A percentile compares a stretch with the other conserved stretches of the same genome.
These are phyloP conservation scores for Rhabdornis inornatus DNA, from an alignment of 2,113 vertebrate species.

Conservation along the genomic window DNA sequence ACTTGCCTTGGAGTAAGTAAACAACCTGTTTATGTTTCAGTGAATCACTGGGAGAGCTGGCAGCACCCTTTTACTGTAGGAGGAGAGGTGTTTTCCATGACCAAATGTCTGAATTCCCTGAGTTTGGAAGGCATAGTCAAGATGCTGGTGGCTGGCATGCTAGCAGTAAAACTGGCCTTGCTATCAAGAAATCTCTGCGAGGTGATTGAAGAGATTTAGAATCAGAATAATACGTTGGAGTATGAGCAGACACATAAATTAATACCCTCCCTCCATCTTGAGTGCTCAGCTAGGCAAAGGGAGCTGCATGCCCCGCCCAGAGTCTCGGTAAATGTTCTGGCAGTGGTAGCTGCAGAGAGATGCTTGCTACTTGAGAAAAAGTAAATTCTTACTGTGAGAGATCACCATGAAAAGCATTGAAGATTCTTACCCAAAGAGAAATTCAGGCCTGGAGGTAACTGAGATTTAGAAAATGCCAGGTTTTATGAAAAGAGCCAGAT, in stretches of 20 bases:
- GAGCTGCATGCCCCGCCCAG: neutral
- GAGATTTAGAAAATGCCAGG: neutral
- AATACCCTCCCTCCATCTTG: neutral
- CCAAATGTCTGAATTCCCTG: neutral
- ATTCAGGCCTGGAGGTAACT: neutral
- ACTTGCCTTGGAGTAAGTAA: neutral
- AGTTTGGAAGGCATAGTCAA: neutral
- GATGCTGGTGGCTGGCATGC: neutral
- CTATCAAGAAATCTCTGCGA: neutral
- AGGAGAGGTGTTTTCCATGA: neutral
- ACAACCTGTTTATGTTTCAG: neutral
- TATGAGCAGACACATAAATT: neutral
- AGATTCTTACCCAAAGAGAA: neutral
- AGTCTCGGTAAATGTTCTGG: neutral
- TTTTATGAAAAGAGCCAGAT: conserved; percentile 49
- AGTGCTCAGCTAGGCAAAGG: neutral
- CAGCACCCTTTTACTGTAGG: neutral
- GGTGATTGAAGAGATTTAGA: neutral
- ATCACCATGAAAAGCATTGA: neutral
- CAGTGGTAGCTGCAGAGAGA: neutral
- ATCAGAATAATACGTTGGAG: neutral
- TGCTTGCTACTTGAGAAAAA: neutral
- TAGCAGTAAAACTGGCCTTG: neutral
- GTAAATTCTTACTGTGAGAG: neutral
- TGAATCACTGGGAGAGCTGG: neutral